phyloP scores from a whole-genome alignment of 2,113 vertebrate genomes.

The Sphaerodactylus townsendi region DNA sequence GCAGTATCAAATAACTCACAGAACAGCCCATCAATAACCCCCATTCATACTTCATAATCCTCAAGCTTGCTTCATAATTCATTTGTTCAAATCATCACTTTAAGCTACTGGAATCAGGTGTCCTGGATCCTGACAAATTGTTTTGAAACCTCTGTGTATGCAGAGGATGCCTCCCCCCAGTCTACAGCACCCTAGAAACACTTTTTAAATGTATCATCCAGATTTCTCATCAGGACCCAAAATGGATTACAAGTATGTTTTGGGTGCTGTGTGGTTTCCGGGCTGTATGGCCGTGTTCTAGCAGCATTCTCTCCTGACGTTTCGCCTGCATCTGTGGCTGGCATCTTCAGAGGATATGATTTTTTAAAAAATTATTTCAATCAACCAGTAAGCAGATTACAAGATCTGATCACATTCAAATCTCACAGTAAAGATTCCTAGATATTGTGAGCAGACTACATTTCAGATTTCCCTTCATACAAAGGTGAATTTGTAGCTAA shows the following conservation, averaged over 20 bases:
- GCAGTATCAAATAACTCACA: conserved; percentile 23
- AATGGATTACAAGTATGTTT: too few species aligned
- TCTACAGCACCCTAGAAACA: background rate
- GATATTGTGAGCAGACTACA: background rate
- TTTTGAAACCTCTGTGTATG: conserved; percentile 13
- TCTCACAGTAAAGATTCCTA: background rate
- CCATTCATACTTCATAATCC: conserved; percentile 31
- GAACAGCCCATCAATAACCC: conserved; percentile 19
- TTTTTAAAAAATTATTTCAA: too few species aligned
- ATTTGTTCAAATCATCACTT: conserved; percentile 33
- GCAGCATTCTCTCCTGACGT: too few species aligned
- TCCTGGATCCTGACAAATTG: conserved; percentile 26
- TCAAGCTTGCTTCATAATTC: conserved; percentile 1
- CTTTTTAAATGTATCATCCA: background rate
- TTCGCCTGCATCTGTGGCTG: too few species aligned
- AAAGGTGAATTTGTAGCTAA: conserved; percentile 2
- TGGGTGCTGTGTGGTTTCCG: too few species aligned
- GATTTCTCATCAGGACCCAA: too few species aligned
- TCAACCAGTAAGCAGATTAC: too few species aligned
- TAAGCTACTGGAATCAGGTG: background rate
- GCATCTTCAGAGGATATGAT: too few species aligned
- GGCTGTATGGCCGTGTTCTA: too few species aligned
- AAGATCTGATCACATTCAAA: too few species aligned
- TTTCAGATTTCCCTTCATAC: background rate
- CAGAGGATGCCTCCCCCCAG: background rate